Percentiles rank a stretch among this genome's conserved stretches.
Evolutionary conservation across 35 echinoderm and acorn worm genomes (phyloP).

Genomic region (Nesometra sesokonis): DNA sequence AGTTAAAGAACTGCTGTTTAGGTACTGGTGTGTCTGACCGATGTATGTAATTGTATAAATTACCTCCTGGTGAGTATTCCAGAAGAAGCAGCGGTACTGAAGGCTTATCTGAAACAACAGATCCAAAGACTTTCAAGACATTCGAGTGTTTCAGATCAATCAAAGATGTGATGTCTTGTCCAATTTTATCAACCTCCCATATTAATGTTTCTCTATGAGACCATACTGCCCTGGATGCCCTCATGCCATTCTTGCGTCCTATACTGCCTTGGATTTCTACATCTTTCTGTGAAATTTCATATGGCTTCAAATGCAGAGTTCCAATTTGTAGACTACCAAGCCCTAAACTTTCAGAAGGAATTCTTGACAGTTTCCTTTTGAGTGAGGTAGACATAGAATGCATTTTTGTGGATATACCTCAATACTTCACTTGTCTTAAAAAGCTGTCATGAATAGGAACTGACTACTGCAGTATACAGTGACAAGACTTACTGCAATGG

Average conservation of each 20-base stretch:
- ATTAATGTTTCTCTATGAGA: not conserved
- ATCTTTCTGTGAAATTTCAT: not conserved
- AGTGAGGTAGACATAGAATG: not conserved
- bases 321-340: not conserved
- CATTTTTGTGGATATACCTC: not conserved
- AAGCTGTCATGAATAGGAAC: too few species aligned
- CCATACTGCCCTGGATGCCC: not conserved
- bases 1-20: not conserved
- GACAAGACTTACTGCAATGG: too few species aligned
- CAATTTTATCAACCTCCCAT: not conserved
- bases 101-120: not conserved
- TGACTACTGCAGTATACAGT: too few species aligned
- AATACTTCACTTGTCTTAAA: too few species aligned
- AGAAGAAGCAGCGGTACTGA: not conserved
- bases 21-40: not conserved
- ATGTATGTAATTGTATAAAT: not conserved
- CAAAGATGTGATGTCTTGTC: not conserved
- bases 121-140: not conserved
- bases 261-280: not conserved
- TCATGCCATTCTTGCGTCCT: not conserved
- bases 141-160: not conserved
- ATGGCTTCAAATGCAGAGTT: not conserved
- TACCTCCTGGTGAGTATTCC: not conserved
- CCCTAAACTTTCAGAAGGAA: not conserved
- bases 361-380: not conserved